These are phyloP conservation scores for Plagodis dolabraria DNA, from an alignment of 2,888 invertebrate genomes.

Conservation along the genomic window DNA sequence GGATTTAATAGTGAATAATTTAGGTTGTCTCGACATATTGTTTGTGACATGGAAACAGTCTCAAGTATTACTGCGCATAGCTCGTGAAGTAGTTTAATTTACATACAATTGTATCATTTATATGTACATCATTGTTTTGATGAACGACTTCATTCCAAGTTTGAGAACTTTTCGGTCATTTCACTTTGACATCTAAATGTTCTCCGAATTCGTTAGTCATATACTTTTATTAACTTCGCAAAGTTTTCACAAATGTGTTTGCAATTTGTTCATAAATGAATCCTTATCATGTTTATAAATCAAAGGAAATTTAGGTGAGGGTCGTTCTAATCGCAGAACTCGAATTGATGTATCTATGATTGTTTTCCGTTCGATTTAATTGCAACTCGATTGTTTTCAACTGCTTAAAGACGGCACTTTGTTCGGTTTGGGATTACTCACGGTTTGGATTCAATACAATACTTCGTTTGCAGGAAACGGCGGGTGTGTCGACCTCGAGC, in stretches of 20 bases:
- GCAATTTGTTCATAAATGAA: background rate
- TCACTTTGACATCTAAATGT: slow-evolving; percentile 2
- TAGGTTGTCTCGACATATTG: slow-evolving; percentile 1
- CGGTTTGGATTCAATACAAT: slow-evolving; percentile 29
- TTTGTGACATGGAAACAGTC: background rate
- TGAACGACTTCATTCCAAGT: too few species aligned
- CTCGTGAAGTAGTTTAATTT: slow-evolving; percentile 10
- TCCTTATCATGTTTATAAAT: slow-evolving; percentile 8
- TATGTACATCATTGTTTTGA: too few species aligned
- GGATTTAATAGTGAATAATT: slow-evolving; percentile 6
- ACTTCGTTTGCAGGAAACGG: slow-evolving; percentile 47
- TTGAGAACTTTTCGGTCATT: slow-evolving; percentile 5
- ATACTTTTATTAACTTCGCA: background rate
- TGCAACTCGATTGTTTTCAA: slow-evolving; percentile 33
- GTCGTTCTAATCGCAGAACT: slow-evolving; percentile 1
- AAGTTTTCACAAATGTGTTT: background rate
- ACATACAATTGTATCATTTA: slow-evolving; percentile 16
- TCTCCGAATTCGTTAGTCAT: background rate
- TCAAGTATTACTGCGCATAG: slow-evolving; percentile 7
- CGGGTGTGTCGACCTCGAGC: slow-evolving; percentile 52
- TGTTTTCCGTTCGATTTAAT: slow-evolving; percentile 17
- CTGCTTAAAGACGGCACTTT: slow-evolving; percentile 22
- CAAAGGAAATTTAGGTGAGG: slow-evolving; percentile 13
- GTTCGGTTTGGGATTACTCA: slow-evolving; percentile 37
- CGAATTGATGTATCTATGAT: slow-evolving; percentile 1